Evolutionary conservation across 2,797 vertebrate genomes (phyloP), one percentile per base, ranked within the genome.

Genomic region (Spea hammondii): DNA sequence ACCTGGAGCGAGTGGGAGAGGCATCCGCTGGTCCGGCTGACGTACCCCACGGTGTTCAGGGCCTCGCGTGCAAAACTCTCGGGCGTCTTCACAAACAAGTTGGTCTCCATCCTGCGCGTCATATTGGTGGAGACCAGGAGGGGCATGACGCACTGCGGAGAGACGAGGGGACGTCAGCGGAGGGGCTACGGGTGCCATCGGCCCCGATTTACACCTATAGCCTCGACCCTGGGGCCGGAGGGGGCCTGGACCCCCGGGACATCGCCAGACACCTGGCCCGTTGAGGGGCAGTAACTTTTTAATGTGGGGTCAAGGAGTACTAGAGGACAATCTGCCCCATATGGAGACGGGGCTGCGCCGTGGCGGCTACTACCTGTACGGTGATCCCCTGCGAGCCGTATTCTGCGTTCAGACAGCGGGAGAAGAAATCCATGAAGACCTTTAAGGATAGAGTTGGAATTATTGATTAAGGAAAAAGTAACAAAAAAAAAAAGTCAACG

Each of bases 391-490:
- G 93, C 81, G 90, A 91, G 85, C 87, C 92, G 81, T 99, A 99
- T 85, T 99, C 97, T 69, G 92, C 89, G 49, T 96, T 90, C 76
- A 99, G 93, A 78, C 92, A 90, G 82, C 76, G 93, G 74, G 97
- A 98, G 88, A 99, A 99, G 89, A 91, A 97, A 88, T 98, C 95
- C 84, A 96, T 89, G 88, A 99, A 99, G 72, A 90, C 94, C 98
- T 99, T 67, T 14, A 74, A 45, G n/a, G n/a, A 14, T 6, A 55
- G n/a, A 47, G 6, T 4, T 46, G 10, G 32, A 51, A 67, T 69
- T 50, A 45, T 54, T 32, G 32, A 32, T 32, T 32, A 32, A 32
- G 17, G 17, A 17, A 17, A 17, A 17, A 17, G 17, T 17, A 17
- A 17, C 32, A 32, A 32, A 59, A 13, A 59, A 59, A 13, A 59